A percentile compares a stretch with the other conserved stretches of the same genome.
phyloP scores from a whole-genome alignment of 2,888 invertebrate species.

The Auanema sp. region DNA sequence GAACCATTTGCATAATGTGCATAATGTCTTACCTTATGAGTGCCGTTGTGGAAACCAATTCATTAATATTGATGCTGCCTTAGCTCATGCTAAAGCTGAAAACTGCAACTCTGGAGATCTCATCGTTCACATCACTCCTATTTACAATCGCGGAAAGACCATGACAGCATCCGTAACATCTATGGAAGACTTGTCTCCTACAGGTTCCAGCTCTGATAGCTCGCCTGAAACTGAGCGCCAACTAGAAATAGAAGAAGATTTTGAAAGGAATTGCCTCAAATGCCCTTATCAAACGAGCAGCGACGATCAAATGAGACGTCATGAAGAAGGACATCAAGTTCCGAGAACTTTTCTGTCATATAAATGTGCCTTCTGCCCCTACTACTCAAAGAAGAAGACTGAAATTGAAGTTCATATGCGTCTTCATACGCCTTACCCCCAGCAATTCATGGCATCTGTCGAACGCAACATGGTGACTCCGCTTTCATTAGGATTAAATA shows the following conservation, averaged over 20 bases:
- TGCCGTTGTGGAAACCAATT: conserved; percentile 49
- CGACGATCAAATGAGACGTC: conserved; percentile 3
- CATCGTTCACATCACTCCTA: conserved; percentile 37
- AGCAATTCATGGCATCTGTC: conserved; percentile 17
- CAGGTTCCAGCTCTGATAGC: conserved; percentile 17
- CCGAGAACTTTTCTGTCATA: not conserved
- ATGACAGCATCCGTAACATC: conserved; percentile 15
- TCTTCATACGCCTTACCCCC: conserved; percentile 12
- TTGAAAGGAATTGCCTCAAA: conserved; percentile 10
- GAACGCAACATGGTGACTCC: conserved; percentile 7
- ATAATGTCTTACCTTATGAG: conserved; percentile 51
- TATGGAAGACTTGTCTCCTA: conserved; percentile 13
- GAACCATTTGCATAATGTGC: conserved; percentile 42
- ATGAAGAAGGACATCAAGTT: conserved; percentile 10
- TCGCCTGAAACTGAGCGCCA: conserved; percentile 12
- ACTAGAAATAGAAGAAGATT: conserved; percentile 12
- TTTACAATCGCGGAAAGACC: conserved; percentile 33
- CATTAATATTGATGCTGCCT: conserved; percentile 44
- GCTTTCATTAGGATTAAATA: too few species aligned
- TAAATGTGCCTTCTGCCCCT: conserved; percentile 19
- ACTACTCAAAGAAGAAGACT: conserved; percentile 5
- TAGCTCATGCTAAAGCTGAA: conserved; percentile 26
- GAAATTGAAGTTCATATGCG: conserved; percentile 18
- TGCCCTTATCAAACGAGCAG: conserved; percentile 12
- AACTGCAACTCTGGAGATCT: conserved; percentile 26